Evolutionary conservation across 2,797 vertebrate species (phyloP).

Genomic region (Sebastes steindachneri): DNA sequence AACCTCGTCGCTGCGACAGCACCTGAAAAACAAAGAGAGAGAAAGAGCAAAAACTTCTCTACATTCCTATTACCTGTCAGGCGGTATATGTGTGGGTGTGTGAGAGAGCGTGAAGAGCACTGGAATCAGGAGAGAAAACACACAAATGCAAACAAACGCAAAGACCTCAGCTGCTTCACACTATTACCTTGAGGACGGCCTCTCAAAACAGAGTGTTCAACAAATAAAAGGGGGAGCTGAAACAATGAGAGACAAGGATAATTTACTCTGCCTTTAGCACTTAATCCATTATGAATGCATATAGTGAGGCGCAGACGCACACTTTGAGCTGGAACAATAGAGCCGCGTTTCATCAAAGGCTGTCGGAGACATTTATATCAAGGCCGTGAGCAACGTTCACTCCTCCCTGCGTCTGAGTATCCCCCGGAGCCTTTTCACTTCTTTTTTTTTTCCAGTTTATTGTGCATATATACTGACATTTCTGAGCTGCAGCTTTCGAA

Average conservation of each 20-base stretch:
- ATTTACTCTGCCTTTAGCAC: conserved; percentile 64
- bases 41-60: not conserved
- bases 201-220: conserved; percentile 41
- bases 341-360: conserved; percentile 62
- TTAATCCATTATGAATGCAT: conserved; percentile 68
- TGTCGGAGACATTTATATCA: conserved; percentile 60
- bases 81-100: conserved; percentile 17
- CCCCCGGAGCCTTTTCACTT: conserved; percentile 19
- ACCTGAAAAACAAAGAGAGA: not conserved
- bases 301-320: conserved; percentile 30
- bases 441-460: not conserved
- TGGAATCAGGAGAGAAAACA: not conserved
- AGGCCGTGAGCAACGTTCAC: conserved; percentile 38
- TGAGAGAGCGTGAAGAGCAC: conserved; percentile 10
- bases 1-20: not conserved
- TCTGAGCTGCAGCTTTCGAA: not conserved
- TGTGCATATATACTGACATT: conserved; percentile 14
- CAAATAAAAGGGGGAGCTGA: conserved; percentile 50
- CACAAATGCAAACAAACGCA: not conserved
- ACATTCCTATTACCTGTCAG: conserved; percentile 17
- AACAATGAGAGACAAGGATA: conserved; percentile 52
- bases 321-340: conserved; percentile 64
- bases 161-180: conserved; percentile 26
- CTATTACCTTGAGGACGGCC: conserved; percentile 58
- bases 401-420: conserved; percentile 12